Evolutionary conservation across 2,113 vertebrate genomes (phyloP), one percentile per base, ranked within the genome.

Genomic region (Oryzias javanicus): DNA sequence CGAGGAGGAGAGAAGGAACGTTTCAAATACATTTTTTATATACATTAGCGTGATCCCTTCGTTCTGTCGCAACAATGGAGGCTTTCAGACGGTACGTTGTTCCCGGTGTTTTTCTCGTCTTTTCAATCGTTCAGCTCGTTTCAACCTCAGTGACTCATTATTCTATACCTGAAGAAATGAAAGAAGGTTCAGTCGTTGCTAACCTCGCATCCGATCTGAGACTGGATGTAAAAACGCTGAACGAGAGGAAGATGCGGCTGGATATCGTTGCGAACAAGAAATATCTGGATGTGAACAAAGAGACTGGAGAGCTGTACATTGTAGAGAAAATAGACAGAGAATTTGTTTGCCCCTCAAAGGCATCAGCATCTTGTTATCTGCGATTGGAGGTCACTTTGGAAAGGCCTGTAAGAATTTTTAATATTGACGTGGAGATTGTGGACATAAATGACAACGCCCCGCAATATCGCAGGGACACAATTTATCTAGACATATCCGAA

Each of bases 231-330:
- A 76, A 55, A 62, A 81, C 80, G 8, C 50, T 90, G 15, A 81
- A 48, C 15, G 75, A 83, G 67, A 78, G 89, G 52, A 75, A 88
- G 45, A 81, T 89, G 62, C 71, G 84, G 0, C 42, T 91, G 0
- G 88, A 91, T 4, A 61, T 82, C 4, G 61, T 72, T 0, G 51
- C 72, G 0, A 80, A 85, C 17, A 84, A 85, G 5, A 83, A 91
- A 82, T 92, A 93, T 73, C 55, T 94, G 49, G 91, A 90, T 5
- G 84, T 93, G 24, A 93, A 94, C 65, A 88, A 90, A 83, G 87
- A 92, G 1, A 92, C 89, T 18, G 91, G 93, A 0, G 90, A 93
- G 7, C 81, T 94, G n/a, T 91, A 79, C 24, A 67, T 89, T 42
- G 74, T 83, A 0, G 90, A 90, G 22, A 92, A 83, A 8, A 92